phyloP scores from a whole-genome alignment of 1,140 invertebrate species.

The Zeugodacus cucurbitae region DNA sequence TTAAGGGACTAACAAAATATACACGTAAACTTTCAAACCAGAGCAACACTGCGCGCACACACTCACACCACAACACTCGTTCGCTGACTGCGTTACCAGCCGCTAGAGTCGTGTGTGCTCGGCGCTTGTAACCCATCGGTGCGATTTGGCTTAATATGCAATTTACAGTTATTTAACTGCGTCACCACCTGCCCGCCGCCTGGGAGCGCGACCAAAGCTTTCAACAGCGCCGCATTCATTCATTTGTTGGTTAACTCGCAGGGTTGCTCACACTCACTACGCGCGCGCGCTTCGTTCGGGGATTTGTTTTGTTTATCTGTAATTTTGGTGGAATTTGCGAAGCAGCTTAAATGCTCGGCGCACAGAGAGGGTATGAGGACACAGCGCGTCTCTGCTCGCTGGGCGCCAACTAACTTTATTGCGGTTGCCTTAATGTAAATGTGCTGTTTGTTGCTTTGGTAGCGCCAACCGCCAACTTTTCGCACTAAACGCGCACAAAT shows the following conservation, averaged over 20 bases:
- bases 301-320: conserved; percentile 37
- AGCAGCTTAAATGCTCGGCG: conserved; percentile 3
- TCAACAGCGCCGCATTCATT: background rate
- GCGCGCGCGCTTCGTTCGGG: background rate
- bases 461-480: conserved; percentile 7
- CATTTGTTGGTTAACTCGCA: background rate
- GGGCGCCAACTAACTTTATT: conserved; percentile 14
- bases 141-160: conserved; percentile 27
- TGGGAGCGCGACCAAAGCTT: background rate
- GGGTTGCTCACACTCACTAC: background rate
- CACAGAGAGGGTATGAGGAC: background rate
- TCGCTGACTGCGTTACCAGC: background rate
- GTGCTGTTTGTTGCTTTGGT: conserved; percentile 13
- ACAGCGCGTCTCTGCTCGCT: background rate
- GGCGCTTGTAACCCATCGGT: background rate
- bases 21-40: background rate
- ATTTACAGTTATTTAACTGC: conserved; percentile 31
- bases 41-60: background rate
- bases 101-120: background rate
- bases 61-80: too few species aligned
- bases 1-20: background rate
- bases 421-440: conserved; percentile 24
- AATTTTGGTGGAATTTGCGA: conserved; percentile 18
- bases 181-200: background rate
- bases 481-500: conserved; percentile 1